Evolutionary conservation across 2,113 vertebrate species (phyloP).

Genomic region (Bettongia penicillata): DNA sequence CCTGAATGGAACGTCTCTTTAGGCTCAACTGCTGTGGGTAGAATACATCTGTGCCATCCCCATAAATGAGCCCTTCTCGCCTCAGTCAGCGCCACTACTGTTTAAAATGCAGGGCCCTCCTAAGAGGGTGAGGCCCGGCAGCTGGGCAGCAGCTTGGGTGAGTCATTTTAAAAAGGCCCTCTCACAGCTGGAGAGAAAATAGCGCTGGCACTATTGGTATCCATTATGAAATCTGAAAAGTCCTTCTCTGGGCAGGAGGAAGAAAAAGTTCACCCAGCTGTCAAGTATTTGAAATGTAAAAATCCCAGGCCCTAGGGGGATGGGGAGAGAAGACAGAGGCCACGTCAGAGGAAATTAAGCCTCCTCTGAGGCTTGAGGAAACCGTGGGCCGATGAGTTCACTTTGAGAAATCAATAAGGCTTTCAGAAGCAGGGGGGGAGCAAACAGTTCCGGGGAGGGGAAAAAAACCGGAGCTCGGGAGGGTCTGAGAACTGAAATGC

Average conservation of each 20-base stretch:
- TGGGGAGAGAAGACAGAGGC: conserved; percentile 67
- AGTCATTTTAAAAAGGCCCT: conserved; percentile 82
- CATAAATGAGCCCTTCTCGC: conserved; percentile 84
- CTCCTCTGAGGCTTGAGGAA: conserved; percentile 72
- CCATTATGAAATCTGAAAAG: conserved; percentile 84
- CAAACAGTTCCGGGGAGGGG: conserved; percentile 69
- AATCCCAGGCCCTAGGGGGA: conserved; percentile 69
- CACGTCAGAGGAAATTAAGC: conserved; percentile 78
- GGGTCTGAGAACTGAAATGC: background rate
- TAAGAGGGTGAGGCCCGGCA: conserved; percentile 83
- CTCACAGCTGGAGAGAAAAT: conserved; percentile 87
- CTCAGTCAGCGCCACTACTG: conserved; percentile 77
- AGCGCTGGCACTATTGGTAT: conserved; percentile 81
- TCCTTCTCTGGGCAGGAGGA: conserved; percentile 83
- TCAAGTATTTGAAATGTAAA: conserved; percentile 82
- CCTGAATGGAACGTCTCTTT: conserved; percentile 77
- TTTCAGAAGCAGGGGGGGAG: conserved; percentile 65
- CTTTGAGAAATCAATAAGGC: conserved; percentile 72
- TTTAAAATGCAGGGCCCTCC: conserved; percentile 82
- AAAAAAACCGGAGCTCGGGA: background rate
- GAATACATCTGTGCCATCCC: conserved; percentile 79
- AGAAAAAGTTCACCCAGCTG: conserved; percentile 87
- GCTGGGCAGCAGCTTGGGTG: conserved; percentile 85
- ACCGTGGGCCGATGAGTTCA: conserved; percentile 55
- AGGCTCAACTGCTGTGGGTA: conserved; percentile 66